Conservation (phyloP, 2,888 invertebrate genomes). For the Steromphala cineraria region DNA sequence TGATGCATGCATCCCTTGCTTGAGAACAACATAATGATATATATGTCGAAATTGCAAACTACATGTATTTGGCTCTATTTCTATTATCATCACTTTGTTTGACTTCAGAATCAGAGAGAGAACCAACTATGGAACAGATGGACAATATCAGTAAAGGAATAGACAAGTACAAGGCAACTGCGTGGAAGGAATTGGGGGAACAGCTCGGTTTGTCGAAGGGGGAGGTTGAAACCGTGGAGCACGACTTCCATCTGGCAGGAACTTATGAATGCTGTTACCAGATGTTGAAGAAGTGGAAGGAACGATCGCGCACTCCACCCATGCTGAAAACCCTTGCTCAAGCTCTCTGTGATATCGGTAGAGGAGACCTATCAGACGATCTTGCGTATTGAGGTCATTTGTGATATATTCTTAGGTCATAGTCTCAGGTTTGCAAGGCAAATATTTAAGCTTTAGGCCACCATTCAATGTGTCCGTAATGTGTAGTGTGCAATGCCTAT, state of each 20-base stretch:
- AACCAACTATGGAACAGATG: not conserved
- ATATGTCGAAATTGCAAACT: too few relatives aligned
- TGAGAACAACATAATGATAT: too few relatives aligned
- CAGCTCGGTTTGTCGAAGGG: not conserved
- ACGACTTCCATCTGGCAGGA: not conserved
- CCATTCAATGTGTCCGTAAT: too few relatives aligned
- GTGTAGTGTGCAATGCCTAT: too few relatives aligned
- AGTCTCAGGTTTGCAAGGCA: too few relatives aligned
- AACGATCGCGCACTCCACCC: not conserved
- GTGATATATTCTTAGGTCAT: too few relatives aligned
- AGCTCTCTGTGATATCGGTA: conserved; percentile 1
- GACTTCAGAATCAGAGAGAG: not conserved
- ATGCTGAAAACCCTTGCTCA: not conserved
- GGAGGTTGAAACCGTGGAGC: not conserved
- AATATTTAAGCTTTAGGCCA: too few relatives aligned
- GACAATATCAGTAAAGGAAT: not conserved
- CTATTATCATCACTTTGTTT: not conserved
- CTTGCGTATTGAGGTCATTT: not conserved
- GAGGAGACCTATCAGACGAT: not conserved
- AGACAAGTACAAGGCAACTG: not conserved
- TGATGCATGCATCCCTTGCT: too few relatives aligned
- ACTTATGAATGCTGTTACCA: not conserved
- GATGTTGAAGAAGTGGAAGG: conserved; percentile 3
- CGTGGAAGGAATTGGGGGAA: not conserved
- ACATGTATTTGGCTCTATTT: too few relatives aligned